Evolutionary conservation across 2,888 invertebrate species (phyloP).

Genomic region (Merodon equestris): DNA sequence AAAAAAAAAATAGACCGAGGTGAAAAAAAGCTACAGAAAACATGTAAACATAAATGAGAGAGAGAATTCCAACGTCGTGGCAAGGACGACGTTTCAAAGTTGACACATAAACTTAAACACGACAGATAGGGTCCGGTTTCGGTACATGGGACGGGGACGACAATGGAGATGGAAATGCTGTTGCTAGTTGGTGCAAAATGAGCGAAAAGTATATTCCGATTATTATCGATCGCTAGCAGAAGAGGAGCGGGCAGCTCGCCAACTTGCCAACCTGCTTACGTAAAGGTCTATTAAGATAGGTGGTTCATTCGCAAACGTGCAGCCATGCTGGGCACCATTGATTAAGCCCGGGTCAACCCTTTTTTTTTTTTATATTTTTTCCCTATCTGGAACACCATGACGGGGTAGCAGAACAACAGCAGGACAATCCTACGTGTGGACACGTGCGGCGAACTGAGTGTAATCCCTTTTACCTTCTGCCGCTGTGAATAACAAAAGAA

Average conservation of each 20-base stretch:
- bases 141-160: no score
- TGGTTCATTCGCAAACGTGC: conserved; percentile 32
- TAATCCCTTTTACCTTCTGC: conserved; percentile 28
- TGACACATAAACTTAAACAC: conserved; percentile 45
- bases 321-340: conserved; percentile 37
- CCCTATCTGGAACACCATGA: not conserved
- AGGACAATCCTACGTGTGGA: not conserved
- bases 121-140: conserved; percentile 24
- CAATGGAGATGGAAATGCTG: no score
- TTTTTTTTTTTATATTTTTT: not conserved
- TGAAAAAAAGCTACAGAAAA: conserved; percentile 4
- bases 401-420: not conserved
- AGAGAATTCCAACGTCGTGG: conserved; percentile 12
- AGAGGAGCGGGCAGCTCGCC: not conserved
- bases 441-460: not conserved
- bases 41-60: conserved; percentile 36
- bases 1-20: conserved; percentile 16
- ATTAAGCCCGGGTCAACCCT: conserved; percentile 32
- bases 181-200: not conserved
- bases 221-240: conserved; percentile 25
- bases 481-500: conserved; percentile 32
- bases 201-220: conserved; percentile 22
- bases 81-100: conserved; percentile 37
- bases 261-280: not conserved
- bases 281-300: conserved; percentile 27